These are phyloP conservation scores for Masticophis lateralis DNA, from an alignment of 2,797 vertebrate species.

Conservation along the genomic window DNA sequence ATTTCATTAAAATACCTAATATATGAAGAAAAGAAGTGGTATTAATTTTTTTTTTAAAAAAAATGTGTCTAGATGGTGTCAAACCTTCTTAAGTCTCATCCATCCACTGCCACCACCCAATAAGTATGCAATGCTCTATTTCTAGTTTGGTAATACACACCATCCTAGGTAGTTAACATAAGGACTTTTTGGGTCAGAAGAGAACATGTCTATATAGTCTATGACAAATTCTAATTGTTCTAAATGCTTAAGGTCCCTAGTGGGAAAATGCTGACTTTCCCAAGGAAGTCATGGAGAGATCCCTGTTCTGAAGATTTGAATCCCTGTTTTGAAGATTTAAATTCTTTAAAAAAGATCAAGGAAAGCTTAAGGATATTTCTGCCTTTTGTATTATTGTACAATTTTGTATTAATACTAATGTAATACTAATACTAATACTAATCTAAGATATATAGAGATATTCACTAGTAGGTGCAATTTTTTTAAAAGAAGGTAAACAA, in stretches of 20 bases:
- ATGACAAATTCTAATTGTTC: not conserved
- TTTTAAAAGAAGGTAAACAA: not conserved
- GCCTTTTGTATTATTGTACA: not conserved
- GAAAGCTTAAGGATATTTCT: not conserved
- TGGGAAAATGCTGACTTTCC: not conserved
- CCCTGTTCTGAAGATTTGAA: not conserved
- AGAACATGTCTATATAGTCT: not conserved
- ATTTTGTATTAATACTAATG: too few relatives aligned
- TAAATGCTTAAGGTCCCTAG: not conserved
- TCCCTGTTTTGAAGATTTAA: not conserved
- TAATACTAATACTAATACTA: too few relatives aligned
- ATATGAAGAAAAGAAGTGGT: not conserved
- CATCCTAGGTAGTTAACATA: not conserved
- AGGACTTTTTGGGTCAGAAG: not conserved
- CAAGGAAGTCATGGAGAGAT: not conserved
- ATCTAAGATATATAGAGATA: not conserved
- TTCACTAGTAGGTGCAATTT: not conserved
- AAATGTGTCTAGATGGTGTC: not conserved
- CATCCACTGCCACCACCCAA: not conserved
- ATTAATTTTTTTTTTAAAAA: not conserved
- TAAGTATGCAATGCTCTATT: too few relatives aligned
- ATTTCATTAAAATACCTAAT: not conserved
- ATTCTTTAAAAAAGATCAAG: not conserved
- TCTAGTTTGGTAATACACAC: not conserved
- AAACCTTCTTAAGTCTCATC: not conserved